Base-by-base conservation (phyloP, 2,797 vertebrate genomes). In the Dromococcyx pavoninus region DNA sequence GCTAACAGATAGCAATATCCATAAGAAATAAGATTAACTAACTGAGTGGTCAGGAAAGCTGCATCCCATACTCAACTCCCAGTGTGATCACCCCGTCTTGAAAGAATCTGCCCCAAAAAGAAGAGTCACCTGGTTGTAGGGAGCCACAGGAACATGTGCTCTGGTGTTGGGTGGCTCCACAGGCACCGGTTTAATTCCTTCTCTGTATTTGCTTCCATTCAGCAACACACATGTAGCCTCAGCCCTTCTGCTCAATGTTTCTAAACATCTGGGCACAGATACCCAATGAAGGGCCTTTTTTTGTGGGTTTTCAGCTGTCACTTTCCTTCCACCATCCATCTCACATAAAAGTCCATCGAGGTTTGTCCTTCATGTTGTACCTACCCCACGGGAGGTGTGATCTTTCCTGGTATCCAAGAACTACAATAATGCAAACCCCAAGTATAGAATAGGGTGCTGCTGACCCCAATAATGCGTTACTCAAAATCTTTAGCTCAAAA, bases 81-180 rank as follows among this genome's bases (percentile, higher is more conserved):
- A 2, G 46, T 22, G 33, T 27, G 64, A 72, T 57, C 57, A n/a
- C 24, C 32, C n/a, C n/a, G n/a, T n/a, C n/a, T n/a, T n/a, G 43
- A 85, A 94, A 90, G 21, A 60, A 82, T 62, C 60, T 46, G 0
- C 46, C 57, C 46, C 6, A 7, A 83, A n/a, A 86, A 78, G 57
- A 86, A 56, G 48, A 37, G 41, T 86, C 73, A 46, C 9, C 33
- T 74, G 44, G 61, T 62, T 7, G 11, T 3, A 32, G 43, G n/a
- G 46, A 76, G 33, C 54, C 67, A 43, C 0, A 0, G 58, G 11
- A 76, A 13, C 1, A 0, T 0, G 2, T 64, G 35, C 13, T 84
- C 19, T 54, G 11, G 12, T 33, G 7, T 21, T 39, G 35, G 25
- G 12, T 71, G 66, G 64, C 33, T 91, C 32, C 41, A 37, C 1